Conservation (phyloP, 2,113 vertebrate species). For the Chinchilla lanigera region DNA sequence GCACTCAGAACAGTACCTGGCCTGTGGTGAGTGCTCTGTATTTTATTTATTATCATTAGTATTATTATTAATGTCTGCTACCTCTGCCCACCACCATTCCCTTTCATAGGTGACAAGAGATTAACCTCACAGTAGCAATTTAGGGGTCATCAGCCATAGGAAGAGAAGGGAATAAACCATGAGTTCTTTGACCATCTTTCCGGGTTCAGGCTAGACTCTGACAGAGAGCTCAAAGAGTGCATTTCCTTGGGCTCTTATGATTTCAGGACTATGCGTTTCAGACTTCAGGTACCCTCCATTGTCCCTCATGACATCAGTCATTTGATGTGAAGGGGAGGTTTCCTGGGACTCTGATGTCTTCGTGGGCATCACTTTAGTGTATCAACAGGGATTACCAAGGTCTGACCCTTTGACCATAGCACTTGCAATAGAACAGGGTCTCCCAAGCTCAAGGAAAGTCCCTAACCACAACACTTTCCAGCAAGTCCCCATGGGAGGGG, state of each 20-base stretch:
- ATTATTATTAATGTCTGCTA: background rate
- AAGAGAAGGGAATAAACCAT: background rate
- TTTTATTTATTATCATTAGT: background rate
- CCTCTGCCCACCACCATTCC: background rate
- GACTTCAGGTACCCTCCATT: background rate
- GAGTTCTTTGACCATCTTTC: background rate
- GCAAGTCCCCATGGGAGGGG: background rate
- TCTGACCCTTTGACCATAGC: background rate
- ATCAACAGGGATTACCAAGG: background rate
- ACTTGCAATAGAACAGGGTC: background rate
- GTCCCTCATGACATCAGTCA: background rate
- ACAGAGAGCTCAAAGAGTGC: background rate
- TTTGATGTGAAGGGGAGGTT: background rate
- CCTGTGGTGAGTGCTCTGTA: background rate
- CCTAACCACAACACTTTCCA: background rate
- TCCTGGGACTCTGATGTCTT: background rate
- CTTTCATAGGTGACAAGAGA: background rate
- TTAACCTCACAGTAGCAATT: background rate
- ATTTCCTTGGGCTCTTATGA: background rate
- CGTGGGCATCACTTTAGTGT: background rate
- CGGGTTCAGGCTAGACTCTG: background rate
- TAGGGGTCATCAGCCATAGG: background rate
- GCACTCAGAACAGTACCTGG: background rate
- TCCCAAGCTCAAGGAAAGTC: conserved; percentile 24
- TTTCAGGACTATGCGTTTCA: background rate